Base-by-base conservation (phyloP, 2,113 vertebrate species). In the Pungitius pungitius region DNA sequence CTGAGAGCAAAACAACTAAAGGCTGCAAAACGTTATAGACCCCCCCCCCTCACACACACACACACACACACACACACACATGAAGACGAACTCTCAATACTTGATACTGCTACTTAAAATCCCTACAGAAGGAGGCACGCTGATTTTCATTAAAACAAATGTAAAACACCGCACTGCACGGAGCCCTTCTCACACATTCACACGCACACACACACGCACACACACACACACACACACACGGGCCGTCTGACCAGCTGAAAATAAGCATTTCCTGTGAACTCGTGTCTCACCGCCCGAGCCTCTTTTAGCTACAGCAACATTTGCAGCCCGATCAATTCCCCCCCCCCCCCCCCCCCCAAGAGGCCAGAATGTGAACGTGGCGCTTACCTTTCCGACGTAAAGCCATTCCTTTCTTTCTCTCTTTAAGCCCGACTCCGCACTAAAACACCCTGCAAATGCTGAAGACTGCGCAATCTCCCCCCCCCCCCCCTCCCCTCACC, bases 351-450 rank as follows among this genome's bases (percentile, higher is more conserved):
- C 62, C 77, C 78, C 58, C n/a, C 22, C 2, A 77, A 65, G 22
- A 85, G 89, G 86, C 86, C 85, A 84, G 75, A 80, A 83, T 59
- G 51, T 35, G 77, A 82, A 87, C 75, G 68, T 78, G 73, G 11
- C 82, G 73, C 90, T 90, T 92, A 94, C 93, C 93, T 93, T 89
- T 54, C 83, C 85, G 77, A 89, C 84, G 86, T 84, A 87, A 49
- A 91, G 87, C 88, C 92, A 93, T 93, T 82, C 86, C 88, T 89
- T 6, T 24, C 6, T 52, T 7, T 47, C 8, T 10, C 24, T 26
- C 24, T 52, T 84, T 27, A 87, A 86, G 90, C 84, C 90, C 89
- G 84, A 86, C 84, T 77, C 92, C 90, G 78, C 81, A 77, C 84
- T 85, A 81, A 65, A 51, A 85, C 80, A 79, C 58, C 84, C 77